Percentiles rank a stretch among this genome's conserved stretches.
phyloP scores from a whole-genome alignment of 2,113 vertebrate genomes.

The Mellivora capensis region DNA sequence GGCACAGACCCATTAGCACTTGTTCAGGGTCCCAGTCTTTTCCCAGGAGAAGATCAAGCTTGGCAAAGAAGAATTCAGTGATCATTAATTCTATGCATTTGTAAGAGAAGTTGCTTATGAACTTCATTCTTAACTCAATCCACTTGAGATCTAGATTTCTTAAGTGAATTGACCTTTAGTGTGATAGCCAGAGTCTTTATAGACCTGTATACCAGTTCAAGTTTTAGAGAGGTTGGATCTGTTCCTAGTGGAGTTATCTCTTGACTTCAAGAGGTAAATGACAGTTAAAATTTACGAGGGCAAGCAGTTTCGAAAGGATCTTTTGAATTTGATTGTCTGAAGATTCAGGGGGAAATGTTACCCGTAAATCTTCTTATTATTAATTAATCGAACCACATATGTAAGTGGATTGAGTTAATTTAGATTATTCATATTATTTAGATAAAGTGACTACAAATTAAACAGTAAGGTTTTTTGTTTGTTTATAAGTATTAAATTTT shows the following conservation, averaged over 20 bases:
- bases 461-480: not conserved
- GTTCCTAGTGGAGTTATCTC: not conserved
- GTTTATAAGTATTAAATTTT: not conserved
- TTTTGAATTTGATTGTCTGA: not conserved
- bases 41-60: constrained; percentile 36
- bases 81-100: constrained; percentile 64
- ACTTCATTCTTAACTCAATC: constrained; percentile 55
- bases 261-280: constrained; percentile 3
- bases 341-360: not conserved
- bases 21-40: constrained; percentile 21
- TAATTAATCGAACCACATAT: not conserved
- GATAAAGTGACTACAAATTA: not conserved
- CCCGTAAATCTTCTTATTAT: not conserved
- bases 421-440: not conserved
- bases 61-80: constrained; percentile 34
- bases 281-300: not conserved
- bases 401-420: not conserved
- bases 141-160: constrained; percentile 46
- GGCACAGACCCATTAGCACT: constrained; percentile 43
- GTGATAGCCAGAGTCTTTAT: not conserved
- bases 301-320: not conserved
- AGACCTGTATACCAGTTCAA: constrained; percentile 22
- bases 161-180: constrained; percentile 60
- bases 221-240: not conserved
- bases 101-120: constrained; percentile 53